A percentile compares a stretch with the other conserved stretches of the same genome.
Conservation (phyloP, 2,797 vertebrate genomes). For the Mus minutoides region DNA sequence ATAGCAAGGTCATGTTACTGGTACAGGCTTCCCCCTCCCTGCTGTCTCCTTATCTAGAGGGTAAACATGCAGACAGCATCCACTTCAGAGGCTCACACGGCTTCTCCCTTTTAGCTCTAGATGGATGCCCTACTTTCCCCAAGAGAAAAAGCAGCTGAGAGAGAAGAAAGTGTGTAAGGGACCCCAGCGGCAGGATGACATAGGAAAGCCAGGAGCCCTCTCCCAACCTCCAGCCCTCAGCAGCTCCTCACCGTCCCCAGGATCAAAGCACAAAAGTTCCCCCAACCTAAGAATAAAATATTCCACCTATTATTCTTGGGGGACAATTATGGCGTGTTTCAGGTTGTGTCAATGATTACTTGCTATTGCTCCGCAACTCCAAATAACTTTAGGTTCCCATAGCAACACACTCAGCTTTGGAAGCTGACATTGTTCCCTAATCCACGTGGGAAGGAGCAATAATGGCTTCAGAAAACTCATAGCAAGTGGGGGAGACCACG, state of each 20-base stretch:
- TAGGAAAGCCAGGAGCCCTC: neutral
- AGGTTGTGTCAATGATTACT: slow-evolving; percentile 71
- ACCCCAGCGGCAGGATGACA: neutral
- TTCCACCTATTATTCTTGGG: slow-evolving; percentile 69
- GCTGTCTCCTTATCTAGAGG: neutral
- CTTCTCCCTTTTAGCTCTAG: slow-evolving; percentile 7
- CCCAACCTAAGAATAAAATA: slow-evolving; percentile 69
- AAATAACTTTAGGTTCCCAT: slow-evolving; percentile 81
- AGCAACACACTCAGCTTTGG: slow-evolving; percentile 67
- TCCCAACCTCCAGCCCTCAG: neutral
- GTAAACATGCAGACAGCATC: neutral
- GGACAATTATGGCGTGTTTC: slow-evolving; percentile 67
- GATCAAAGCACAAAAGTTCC: slow-evolving; percentile 60
- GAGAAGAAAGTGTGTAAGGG: neutral
- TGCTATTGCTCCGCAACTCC: slow-evolving; percentile 67
- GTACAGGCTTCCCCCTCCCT: neutral
- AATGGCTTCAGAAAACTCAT: slow-evolving; percentile 55
- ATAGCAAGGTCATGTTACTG: neutral
- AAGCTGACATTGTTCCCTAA: slow-evolving; percentile 75
- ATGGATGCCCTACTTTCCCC: slow-evolving; percentile 26
- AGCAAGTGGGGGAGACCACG: slow-evolving; percentile 44
- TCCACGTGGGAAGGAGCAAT: slow-evolving; percentile 74
- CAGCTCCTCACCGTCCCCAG: neutral
- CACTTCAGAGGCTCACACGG: slow-evolving; percentile 21
- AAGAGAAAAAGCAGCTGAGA: neutral